These are phyloP conservation scores for Carassius auratus DNA, from an alignment of 2,113 vertebrate species.

Conservation along the genomic window DNA sequence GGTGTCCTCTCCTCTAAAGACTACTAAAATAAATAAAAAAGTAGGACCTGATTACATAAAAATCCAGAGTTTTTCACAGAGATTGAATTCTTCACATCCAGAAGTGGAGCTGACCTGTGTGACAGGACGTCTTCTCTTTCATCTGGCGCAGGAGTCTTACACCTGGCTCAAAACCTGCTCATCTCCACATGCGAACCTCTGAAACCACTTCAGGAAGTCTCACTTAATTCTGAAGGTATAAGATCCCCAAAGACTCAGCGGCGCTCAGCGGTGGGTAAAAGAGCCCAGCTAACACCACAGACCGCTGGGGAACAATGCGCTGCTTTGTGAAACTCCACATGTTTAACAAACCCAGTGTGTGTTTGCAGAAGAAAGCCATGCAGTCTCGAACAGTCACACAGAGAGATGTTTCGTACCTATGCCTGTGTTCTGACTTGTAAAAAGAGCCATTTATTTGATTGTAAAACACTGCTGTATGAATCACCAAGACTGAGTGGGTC, in stretches of 20 bases:
- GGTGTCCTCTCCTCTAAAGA: neutral
- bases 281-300: too few relatives aligned
- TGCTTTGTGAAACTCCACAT: too few relatives aligned
- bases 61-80: neutral
- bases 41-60: neutral
- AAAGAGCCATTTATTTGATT: too few relatives aligned
- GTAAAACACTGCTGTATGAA: too few relatives aligned
- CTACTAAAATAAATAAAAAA: neutral
- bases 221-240: slow-evolving; percentile 68
- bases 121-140: slow-evolving; percentile 5
- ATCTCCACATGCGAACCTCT: slow-evolving; percentile 50
- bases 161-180: slow-evolving; percentile 51
- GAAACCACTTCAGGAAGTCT: slow-evolving; percentile 67
- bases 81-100: slow-evolving; percentile 10
- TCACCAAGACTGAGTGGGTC: too few relatives aligned
- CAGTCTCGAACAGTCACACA: too few relatives aligned
- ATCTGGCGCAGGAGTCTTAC: slow-evolving; percentile 56
- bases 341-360: too few relatives aligned
- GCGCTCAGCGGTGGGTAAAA: too few relatives aligned
- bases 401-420: too few relatives aligned
- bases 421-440: too few relatives aligned
- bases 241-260: neutral
- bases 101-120: neutral
- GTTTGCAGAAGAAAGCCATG: too few relatives aligned
- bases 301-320: too few relatives aligned